A percentile compares a stretch with the other conserved stretches of the same genome.
These are phyloP conservation scores for Uloborus plumipes DNA, from an alignment of 2,888 invertebrate genomes.

Conservation along the genomic window DNA sequence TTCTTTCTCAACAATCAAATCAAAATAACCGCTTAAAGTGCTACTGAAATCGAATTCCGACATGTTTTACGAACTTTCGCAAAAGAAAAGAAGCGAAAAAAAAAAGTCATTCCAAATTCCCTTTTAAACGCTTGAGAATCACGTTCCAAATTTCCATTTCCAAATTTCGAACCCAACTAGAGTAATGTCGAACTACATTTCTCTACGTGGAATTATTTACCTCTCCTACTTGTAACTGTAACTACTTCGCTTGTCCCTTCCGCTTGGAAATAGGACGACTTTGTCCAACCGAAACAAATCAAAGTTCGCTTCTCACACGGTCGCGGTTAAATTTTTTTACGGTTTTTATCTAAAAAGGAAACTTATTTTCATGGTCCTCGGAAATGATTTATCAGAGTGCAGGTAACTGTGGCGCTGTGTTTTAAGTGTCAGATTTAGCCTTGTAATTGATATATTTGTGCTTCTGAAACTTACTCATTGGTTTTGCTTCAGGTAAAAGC, in stretches of 20 bases:
- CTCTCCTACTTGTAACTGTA: background rate
- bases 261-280: constrained; percentile 11
- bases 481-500: no score
- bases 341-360: constrained; percentile 9
- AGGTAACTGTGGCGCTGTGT: no score
- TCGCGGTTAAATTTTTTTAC: constrained; percentile 9
- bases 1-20: no score
- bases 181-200: background rate
- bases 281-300: constrained; percentile 10
- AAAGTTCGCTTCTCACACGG: background rate
- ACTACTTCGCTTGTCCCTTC: background rate
- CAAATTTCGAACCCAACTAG: background rate
- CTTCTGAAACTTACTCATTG: no score
- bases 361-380: background rate
- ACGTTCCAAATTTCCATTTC: background rate
- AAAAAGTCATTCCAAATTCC: background rate
- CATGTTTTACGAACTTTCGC: background rate
- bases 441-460: no score
- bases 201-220: background rate
- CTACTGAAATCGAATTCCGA: background rate
- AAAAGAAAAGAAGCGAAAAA: background rate
- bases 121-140: constrained; percentile 2
- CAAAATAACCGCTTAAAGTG: no score
- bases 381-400: no score
- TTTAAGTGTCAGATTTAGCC: no score